A percentile compares a stretch with the other conserved stretches of the same genome.
Evolutionary conservation across 2,113 vertebrate genomes (phyloP).

Genomic region (Machaerirhynchus nigripectus): DNA sequence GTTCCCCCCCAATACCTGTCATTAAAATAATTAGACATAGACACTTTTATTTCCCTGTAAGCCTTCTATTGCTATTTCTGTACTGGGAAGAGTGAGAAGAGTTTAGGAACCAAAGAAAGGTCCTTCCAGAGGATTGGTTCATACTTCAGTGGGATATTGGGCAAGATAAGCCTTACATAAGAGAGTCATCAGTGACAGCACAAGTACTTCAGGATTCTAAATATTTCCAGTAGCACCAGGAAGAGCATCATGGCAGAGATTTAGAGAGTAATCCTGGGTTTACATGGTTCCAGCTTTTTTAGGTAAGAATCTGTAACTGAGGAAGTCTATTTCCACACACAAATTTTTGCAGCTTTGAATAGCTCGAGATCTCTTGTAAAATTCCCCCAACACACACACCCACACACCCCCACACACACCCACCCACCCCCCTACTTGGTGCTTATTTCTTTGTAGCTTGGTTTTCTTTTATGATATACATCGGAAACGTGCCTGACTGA

Average conservation of each 20-base stretch:
- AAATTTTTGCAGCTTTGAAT: neutral
- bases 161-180: neutral
- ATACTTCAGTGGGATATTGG: neutral
- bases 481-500: neutral
- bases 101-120: neutral
- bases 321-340: neutral
- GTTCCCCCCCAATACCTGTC: neutral
- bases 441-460: neutral
- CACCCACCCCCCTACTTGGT: neutral
- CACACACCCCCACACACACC: neutral
- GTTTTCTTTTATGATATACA: neutral
- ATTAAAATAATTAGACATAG: neutral
- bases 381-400: neutral
- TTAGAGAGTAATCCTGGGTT: neutral
- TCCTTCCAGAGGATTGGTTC: neutral
- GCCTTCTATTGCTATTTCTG: neutral
- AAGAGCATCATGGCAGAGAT: neutral
- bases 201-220: neutral
- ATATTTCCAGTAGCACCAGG: neutral
- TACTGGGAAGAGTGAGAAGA: neutral
- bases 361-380: neutral
- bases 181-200: accelerated
- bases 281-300: neutral
- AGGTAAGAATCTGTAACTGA: neutral
- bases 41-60: neutral